Conservation (phyloP, 2,888 invertebrate genomes). For the Ectemnius lituratus region DNA sequence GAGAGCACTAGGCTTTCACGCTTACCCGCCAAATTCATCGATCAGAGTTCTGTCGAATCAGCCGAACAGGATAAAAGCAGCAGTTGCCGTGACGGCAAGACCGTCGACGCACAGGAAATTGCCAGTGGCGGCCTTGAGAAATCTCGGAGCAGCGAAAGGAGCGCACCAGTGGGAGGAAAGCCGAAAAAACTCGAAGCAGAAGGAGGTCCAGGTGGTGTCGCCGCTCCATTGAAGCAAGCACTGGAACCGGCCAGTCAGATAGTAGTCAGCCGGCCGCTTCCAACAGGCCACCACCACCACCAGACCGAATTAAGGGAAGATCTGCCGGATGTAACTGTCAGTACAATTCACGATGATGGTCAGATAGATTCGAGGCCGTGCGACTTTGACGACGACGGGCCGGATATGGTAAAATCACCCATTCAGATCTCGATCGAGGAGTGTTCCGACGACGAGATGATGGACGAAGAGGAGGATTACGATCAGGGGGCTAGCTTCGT, state of each 20-base stretch:
- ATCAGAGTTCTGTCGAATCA: constrained; percentile 74
- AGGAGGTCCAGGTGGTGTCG: no score
- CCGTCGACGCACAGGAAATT: no score
- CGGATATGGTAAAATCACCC: constrained; percentile 74
- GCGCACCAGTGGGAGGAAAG: no score
- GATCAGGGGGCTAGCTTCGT: constrained; percentile 44
- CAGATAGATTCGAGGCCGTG: constrained; percentile 3
- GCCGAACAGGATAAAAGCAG: constrained; percentile 61
- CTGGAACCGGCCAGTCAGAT: no score
- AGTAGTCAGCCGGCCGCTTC: background rate
- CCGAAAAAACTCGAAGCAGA: no score
- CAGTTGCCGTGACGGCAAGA: no score
- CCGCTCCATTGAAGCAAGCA: no score
- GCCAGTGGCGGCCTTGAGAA: no score
- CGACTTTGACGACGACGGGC: constrained; percentile 57
- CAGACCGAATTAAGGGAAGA: constrained; percentile 60
- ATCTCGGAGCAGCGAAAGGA: no score
- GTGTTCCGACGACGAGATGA: constrained; percentile 72
- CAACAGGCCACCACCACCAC: constrained; percentile 17
- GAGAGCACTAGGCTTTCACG: constrained; percentile 53
- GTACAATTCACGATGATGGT: constrained; percentile 50
- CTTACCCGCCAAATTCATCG: constrained; percentile 62
- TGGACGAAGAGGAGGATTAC: constrained; percentile 67
- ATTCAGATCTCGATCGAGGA: constrained; percentile 77
- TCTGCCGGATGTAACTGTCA: constrained; percentile 69